A percentile compares a stretch with the other conserved stretches of the same genome.
Evolutionary conservation across 2,797 vertebrate genomes (phyloP).

Genomic region (Hemibagrus guttatus): DNA sequence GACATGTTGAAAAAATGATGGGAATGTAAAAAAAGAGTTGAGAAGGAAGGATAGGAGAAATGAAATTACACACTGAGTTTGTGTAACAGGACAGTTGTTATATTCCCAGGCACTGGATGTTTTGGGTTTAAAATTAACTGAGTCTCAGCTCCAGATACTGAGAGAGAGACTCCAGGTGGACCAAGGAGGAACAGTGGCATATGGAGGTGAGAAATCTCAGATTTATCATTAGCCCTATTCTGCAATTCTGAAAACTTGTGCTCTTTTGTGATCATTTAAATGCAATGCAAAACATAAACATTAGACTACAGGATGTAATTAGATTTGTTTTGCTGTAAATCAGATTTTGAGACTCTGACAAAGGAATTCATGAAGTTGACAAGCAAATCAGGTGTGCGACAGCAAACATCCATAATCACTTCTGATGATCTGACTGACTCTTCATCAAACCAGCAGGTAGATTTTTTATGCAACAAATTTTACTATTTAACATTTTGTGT

Average conservation of each 20-base stretch:
- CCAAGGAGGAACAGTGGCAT: constrained; percentile 79
- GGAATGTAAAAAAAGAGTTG: not conserved
- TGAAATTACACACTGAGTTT: not conserved
- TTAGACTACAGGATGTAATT: not conserved
- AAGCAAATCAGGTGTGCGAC: constrained; percentile 61
- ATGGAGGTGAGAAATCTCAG: constrained; percentile 77
- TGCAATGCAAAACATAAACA: not conserved
- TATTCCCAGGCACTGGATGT: constrained; percentile 75
- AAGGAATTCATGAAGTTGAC: constrained; percentile 76
- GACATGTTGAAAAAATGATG: not conserved
- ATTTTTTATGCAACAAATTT: not conserved
- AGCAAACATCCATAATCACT: constrained; percentile 54
- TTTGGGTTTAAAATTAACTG: constrained; percentile 81
- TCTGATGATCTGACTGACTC: constrained; percentile 70
- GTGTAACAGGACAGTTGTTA: not conserved
- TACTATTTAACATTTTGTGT: not conserved
- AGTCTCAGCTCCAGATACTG: constrained; percentile 79
- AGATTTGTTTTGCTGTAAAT: not conserved
- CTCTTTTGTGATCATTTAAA: not conserved
- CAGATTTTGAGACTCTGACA: constrained; percentile 83
- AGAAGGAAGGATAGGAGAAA: not conserved
- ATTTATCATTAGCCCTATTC: not conserved
- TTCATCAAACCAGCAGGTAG: constrained; percentile 57
- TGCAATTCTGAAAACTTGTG: not conserved
- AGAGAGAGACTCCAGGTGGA: constrained; percentile 79